A percentile compares a stretch with the other conserved stretches of the same genome.
phyloP scores from a whole-genome alignment of 2,888 invertebrate genomes.

The Diachrysia chrysitis region DNA sequence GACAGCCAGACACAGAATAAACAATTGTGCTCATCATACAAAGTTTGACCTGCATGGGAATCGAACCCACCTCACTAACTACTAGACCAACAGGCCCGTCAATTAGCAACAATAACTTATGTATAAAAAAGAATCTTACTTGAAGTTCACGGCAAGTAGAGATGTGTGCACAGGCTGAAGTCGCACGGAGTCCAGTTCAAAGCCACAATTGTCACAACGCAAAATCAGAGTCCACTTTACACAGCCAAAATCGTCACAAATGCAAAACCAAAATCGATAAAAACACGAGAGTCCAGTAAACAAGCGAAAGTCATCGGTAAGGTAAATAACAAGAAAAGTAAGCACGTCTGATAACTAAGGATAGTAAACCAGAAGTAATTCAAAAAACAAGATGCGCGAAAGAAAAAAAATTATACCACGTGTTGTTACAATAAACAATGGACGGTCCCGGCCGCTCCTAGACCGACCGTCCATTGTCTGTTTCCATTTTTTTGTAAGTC shows the following conservation, averaged over 20 bases:
- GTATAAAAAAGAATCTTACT: constrained; percentile 33
- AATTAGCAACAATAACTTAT: constrained; percentile 14
- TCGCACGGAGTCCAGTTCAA: constrained; percentile 34
- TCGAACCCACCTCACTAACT: too few species aligned
- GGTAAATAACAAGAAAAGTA: constrained; percentile 33
- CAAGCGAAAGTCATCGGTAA: constrained; percentile 29
- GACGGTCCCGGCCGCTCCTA: constrained; percentile 34
- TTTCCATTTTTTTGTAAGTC: too few species aligned
- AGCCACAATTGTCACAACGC: constrained; percentile 37
- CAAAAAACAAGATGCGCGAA: constrained; percentile 33
- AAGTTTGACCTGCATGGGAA: too few species aligned
- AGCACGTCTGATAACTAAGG: constrained; percentile 35
- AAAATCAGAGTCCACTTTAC: constrained; percentile 36
- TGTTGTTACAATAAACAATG: constrained; percentile 35
- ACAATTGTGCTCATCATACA: too few species aligned
- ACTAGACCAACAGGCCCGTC: too few species aligned
- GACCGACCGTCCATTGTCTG: constrained; percentile 21
- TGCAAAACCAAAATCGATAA: constrained; percentile 34
- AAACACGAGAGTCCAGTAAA: constrained; percentile 28
- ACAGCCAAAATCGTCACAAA: constrained; percentile 32
- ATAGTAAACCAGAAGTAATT: constrained; percentile 36
- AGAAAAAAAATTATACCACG: constrained; percentile 29
- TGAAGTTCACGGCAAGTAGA: constrained; percentile 35
- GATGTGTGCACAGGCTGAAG: constrained; percentile 35
- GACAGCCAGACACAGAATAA: too few species aligned